A percentile compares a stretch with the other conserved stretches of the same genome.
phyloP scores from a whole-genome alignment of 2,113 vertebrate species.

The Mustela lutreola region DNA sequence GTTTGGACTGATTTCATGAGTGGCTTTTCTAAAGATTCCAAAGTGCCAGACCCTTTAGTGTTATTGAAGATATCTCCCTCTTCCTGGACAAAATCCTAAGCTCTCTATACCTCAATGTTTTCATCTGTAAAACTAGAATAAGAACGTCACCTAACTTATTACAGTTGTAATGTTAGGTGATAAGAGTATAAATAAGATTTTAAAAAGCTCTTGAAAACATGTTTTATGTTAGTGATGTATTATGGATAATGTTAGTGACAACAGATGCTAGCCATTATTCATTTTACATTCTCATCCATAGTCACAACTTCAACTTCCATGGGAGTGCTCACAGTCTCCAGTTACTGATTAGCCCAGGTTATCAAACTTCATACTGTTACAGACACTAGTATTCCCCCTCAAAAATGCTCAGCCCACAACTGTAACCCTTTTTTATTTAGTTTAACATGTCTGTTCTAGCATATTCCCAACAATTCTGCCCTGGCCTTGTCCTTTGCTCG shows the following conservation, averaged over 20 bases:
- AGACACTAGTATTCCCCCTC: neutral
- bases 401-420: neutral
- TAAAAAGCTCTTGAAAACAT: neutral
- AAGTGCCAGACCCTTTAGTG: neutral
- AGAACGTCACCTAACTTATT: neutral
- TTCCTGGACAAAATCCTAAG: neutral
- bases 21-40: neutral
- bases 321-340: neutral
- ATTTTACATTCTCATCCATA: neutral
- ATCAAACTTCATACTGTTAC: neutral
- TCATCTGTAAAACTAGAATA: neutral
- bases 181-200: neutral
- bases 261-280: neutral
- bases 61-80: neutral
- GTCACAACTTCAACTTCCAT: neutral
- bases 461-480: neutral
- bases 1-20: neutral
- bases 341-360: neutral
- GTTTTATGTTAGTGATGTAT: neutral
- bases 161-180: neutral
- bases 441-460: neutral
- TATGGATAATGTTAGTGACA: neutral
- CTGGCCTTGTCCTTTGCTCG: neutral
- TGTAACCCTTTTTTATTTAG: neutral
- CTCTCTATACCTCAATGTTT: neutral